phyloP scores from a whole-genome alignment of 2,113 vertebrate species.

The Chinchilla lanigera region DNA sequence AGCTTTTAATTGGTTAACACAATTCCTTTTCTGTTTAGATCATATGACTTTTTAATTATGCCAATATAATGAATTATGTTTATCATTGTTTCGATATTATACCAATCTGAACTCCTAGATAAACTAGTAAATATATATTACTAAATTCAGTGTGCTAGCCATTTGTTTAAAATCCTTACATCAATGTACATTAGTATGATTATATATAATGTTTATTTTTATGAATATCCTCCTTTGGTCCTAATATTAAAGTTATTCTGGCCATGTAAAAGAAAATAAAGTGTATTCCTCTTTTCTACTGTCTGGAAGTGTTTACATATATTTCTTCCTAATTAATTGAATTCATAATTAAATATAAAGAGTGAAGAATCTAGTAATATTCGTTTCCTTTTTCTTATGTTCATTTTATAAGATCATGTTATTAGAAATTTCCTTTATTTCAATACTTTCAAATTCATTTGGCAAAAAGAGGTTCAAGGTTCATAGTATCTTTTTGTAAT shows the following conservation, averaged over 20 bases:
- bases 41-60: conserved; percentile 28
- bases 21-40: conserved; percentile 3
- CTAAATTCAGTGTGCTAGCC: not conserved
- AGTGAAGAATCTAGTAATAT: not conserved
- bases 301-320: conserved; percentile 22
- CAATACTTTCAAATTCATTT: conserved; percentile 15
- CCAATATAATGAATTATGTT: conserved; percentile 18
- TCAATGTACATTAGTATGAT: not conserved
- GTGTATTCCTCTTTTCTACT: not conserved
- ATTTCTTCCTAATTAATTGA: conserved; percentile 12
- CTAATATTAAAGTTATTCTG: conserved; percentile 11
- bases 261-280: not conserved
- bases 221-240: not conserved
- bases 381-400: not conserved
- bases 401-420: conserved; percentile 10
- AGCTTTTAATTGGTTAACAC: conserved; percentile 46
- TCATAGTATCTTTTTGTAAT: not conserved
- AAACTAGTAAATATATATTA: conserved; percentile 3
- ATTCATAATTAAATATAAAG: conserved; percentile 23
- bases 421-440: conserved; percentile 27
- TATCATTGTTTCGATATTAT: conserved; percentile 43
- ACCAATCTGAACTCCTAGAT: conserved; percentile 3
- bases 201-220: conserved; percentile 37
- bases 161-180: conserved; percentile 49
- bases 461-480: not conserved